phyloP scores from a whole-genome alignment of 2,113 vertebrate genomes.

The Heterotilapia buettikoferi region DNA sequence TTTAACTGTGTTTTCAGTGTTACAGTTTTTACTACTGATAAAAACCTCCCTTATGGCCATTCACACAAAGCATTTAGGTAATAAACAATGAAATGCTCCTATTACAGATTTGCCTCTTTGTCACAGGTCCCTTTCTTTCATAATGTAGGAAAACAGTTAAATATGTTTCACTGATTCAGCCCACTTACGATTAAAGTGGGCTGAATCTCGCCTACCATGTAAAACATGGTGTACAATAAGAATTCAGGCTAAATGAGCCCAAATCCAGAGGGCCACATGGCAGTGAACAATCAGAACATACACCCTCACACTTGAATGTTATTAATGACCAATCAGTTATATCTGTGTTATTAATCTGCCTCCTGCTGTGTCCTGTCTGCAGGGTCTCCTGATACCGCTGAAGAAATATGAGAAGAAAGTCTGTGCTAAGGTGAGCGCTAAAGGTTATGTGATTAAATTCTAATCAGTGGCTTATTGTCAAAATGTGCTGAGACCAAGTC shows the following conservation, averaged over 20 bases:
- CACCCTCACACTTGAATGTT: rapidly evolving
- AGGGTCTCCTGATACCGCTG: background rate
- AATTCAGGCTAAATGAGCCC: background rate
- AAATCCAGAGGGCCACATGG: background rate
- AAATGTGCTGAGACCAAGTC: rapidly evolving
- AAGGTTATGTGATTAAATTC: background rate
- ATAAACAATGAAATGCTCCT: rapidly evolving
- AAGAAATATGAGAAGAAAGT: background rate
- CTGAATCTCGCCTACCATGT: background rate
- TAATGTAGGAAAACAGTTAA: rapidly evolving
- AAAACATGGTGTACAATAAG: rapidly evolving
- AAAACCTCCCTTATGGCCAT: background rate
- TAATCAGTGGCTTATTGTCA: rapidly evolving
- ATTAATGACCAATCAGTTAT: background rate
- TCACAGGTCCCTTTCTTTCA: rapidly evolving
- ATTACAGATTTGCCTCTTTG: background rate
- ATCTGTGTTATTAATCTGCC: background rate
- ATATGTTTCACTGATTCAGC: background rate
- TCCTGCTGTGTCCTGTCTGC: rapidly evolving
- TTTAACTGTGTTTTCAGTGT: background rate
- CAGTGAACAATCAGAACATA: background rate
- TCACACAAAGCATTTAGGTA: background rate
- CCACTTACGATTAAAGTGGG: background rate
- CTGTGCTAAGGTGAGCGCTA: background rate
- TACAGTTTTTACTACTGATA: background rate